Evolutionary conservation across 1,140 invertebrate species (phyloP), one percentile per base, ranked within the genome.

Genomic region (Chlorops oryzae): DNA sequence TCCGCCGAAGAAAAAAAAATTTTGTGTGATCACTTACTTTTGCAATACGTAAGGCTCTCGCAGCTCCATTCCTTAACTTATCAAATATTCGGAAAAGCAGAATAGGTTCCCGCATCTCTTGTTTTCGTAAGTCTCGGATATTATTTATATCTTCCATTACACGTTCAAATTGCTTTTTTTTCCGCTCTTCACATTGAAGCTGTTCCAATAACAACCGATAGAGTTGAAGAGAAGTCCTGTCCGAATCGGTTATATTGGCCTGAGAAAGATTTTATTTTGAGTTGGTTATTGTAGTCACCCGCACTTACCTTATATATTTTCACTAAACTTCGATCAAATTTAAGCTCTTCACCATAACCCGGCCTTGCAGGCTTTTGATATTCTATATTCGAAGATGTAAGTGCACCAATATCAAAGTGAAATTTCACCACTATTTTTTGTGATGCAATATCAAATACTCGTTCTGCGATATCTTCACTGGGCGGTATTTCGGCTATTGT

Each of bases 331-430:
- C 80, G 77, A 60, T 80, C 75, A 47, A 80, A 84, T 21, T 75
- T 61, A 9, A 85, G 73, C 44, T 77, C 75, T 12, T 83, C 79
- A 2, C 82, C 82, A 47, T 81, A 80, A 54, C 87, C 82, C 1
- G 79, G 75, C 18, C 80, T 65, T 3, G 80, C 74, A 0, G 85
- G 84, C 57, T 86, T 87, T 1, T 78, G 73, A 52, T 82, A 87
- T 27, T 70, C 77, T 35, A 82, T 75, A 0, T 76, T 82, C 2
- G 81, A 78, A 44, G 83, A 81, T 0, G 83, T 84, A 1, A 85
- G 76, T 50, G 79, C 79, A n/a, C 79, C 81, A 44, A 78, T 75
- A 0, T 75, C 78, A 51, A 87, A 87, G 62, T 88, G 85, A 63
- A 81, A 86, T 44, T 82, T 74, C 0, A 88, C 50, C 17, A 76